These are phyloP conservation scores for Oeneis ivallda DNA, from an alignment of 2,888 invertebrate genomes.

Conservation along the genomic window DNA sequence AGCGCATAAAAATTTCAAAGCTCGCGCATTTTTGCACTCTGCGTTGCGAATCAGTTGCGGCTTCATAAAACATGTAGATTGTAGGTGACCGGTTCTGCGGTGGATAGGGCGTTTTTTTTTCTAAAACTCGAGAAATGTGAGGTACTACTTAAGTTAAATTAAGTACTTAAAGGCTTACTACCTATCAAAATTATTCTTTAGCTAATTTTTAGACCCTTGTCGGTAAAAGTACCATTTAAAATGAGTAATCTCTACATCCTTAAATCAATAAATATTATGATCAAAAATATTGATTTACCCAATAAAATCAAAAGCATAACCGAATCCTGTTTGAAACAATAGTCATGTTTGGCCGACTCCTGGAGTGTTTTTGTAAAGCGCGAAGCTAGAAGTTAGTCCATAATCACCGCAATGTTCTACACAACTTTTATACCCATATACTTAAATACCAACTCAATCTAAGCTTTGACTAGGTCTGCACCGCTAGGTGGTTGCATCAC, in stretches of 20 bases:
- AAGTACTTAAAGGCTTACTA: no score
- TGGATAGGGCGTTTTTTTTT: conserved; percentile 3
- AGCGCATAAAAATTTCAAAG: conserved; percentile 76
- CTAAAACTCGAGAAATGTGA: neutral
- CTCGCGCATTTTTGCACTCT: conserved; percentile 8
- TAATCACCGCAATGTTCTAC: no score
- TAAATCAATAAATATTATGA: no score
- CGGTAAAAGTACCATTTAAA: neutral
- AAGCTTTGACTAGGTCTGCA: neutral
- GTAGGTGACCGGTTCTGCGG: neutral
- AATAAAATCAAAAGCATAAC: neutral
- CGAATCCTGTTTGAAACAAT: no score
- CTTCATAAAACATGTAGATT: conserved; percentile 17
- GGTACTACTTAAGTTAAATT: neutral
- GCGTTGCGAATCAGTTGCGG: conserved; percentile 14
- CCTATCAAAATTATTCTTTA: no score
- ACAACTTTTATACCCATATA: no score
- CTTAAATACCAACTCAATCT: no score
- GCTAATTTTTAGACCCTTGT: neutral
- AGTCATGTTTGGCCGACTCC: no score
- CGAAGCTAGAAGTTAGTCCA: no score
- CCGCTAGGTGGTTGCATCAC: no score
- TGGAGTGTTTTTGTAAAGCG: no score
- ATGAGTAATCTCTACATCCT: neutral
- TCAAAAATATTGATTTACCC: no score